Conservation (phyloP, 2,797 vertebrate genomes). For the Microhierax caerulescens region DNA sequence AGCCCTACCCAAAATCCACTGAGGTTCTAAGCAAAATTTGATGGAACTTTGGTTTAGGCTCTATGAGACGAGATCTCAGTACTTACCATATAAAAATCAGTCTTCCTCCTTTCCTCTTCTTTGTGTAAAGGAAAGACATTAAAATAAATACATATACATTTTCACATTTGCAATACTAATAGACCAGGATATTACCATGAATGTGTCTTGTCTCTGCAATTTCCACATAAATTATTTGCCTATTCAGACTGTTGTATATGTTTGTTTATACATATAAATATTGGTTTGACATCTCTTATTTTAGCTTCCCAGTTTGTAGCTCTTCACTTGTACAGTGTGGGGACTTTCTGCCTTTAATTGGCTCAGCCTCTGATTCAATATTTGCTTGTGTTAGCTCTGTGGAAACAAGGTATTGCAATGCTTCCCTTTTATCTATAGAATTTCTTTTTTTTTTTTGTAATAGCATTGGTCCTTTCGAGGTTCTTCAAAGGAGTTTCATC, state of each 20-base stretch:
- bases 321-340: constrained; percentile 2
- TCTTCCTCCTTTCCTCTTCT: not conserved
- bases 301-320: constrained; percentile 16
- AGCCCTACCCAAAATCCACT: not conserved
- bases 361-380: constrained; percentile 47
- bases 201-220: not conserved
- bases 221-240: constrained; percentile 42
- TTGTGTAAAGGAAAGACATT: not conserved
- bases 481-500: not conserved
- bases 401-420: constrained; percentile 28
- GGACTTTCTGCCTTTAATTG: constrained; percentile 57
- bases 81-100: not conserved
- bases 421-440: constrained; percentile 27
- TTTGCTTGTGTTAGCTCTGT: constrained; percentile 29
- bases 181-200: not conserved
- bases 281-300: constrained; percentile 45
- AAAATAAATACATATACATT: not conserved
- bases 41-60: not conserved
- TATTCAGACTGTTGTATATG: not conserved
- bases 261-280: constrained; percentile 40
- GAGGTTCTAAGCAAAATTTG: not conserved
- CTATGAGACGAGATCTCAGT: not conserved
- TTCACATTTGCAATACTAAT: not conserved
- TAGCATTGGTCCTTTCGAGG: not conserved
- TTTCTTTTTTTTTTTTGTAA: constrained; percentile 9